These are phyloP conservation scores for Drosophila nigrodunni DNA, from an alignment of 1,140 invertebrate species.

Conservation along the genomic window DNA sequence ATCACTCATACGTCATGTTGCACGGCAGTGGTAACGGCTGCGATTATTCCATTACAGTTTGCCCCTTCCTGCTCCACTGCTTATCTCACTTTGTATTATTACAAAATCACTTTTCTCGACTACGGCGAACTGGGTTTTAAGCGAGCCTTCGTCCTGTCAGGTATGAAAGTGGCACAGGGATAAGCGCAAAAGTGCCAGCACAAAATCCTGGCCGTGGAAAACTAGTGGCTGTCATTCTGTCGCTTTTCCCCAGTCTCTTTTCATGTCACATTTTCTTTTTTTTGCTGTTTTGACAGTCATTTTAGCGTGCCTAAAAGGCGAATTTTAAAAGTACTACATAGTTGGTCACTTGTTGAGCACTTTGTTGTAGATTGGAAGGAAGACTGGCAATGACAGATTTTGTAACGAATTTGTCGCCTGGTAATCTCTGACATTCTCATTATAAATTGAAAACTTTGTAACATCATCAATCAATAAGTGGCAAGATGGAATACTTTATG, in stretches of 20 bases:
- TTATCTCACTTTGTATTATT: constrained; percentile 47
- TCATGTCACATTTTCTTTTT: constrained; percentile 17
- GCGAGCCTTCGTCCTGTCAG: constrained; percentile 12
- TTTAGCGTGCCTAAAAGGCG: not conserved
- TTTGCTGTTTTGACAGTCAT: not conserved
- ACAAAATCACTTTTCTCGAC: constrained; percentile 40
- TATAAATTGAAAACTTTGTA: constrained; percentile 14
- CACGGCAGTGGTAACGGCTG: constrained; percentile 8
- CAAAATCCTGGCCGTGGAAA: constrained; percentile 13
- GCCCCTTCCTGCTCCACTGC: not conserved
- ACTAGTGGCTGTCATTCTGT: constrained; percentile 14
- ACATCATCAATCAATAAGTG: constrained; percentile 35
- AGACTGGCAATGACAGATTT: not conserved
- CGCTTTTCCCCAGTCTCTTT: constrained; percentile 21
- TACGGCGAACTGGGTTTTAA: constrained; percentile 20
- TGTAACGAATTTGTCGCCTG: constrained; percentile 9
- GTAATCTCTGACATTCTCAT: not conserved
- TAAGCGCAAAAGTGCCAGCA: constrained; percentile 13
- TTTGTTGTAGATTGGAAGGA: not conserved
- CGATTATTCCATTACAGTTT: constrained; percentile 18
- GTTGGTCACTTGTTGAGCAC: constrained; percentile 15
- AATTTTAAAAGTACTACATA: not conserved
- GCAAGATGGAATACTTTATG: constrained; percentile 1
- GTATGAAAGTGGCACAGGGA: constrained; percentile 18
- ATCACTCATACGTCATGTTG: constrained; percentile 48